Conservation (phyloP, 2,888 invertebrate genomes). For the Cheilosia urbana region DNA sequence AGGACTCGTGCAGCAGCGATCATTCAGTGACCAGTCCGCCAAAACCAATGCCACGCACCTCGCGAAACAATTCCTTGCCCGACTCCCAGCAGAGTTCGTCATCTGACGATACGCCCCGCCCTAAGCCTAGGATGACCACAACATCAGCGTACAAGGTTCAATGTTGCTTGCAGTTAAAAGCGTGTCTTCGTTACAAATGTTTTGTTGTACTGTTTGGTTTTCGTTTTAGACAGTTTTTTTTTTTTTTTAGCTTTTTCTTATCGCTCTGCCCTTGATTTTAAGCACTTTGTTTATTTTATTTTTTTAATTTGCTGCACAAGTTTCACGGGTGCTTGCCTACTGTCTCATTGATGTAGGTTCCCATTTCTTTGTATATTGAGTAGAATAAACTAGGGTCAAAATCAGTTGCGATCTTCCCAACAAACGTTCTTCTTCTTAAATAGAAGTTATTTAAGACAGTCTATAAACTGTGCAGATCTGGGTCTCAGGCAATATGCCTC, state of each 20-base stretch:
- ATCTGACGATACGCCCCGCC: conserved; percentile 84
- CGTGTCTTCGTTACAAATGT: conserved; percentile 50
- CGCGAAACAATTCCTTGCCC: conserved; percentile 88
- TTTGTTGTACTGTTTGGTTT: conserved; percentile 67
- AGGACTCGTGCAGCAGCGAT: conserved; percentile 82
- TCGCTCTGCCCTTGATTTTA: not conserved
- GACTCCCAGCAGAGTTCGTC: conserved; percentile 86
- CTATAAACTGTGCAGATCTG: too few relatives aligned
- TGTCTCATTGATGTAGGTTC: too few relatives aligned
- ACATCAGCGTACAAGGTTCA: conserved; percentile 92
- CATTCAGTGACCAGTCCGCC: conserved; percentile 85
- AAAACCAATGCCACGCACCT: conserved; percentile 92
- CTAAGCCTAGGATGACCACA: conserved; percentile 88
- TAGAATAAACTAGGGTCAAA: too few relatives aligned
- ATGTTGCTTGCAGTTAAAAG: conserved; percentile 59
- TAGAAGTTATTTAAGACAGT: too few relatives aligned
- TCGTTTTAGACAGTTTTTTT: conserved; percentile 34
- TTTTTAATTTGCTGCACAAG: too few relatives aligned
- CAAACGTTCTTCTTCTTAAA: too few relatives aligned
- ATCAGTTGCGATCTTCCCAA: too few relatives aligned
- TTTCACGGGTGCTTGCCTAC: too few relatives aligned
- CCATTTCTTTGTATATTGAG: too few relatives aligned
- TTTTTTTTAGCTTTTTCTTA: conserved; percentile 8
- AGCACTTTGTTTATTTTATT: not conserved
- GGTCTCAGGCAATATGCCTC: too few relatives aligned